Evolutionary conservation across 2,113 vertebrate genomes (phyloP), one percentile per base, ranked within the genome.

Genomic region (Lates calcarifer): DNA sequence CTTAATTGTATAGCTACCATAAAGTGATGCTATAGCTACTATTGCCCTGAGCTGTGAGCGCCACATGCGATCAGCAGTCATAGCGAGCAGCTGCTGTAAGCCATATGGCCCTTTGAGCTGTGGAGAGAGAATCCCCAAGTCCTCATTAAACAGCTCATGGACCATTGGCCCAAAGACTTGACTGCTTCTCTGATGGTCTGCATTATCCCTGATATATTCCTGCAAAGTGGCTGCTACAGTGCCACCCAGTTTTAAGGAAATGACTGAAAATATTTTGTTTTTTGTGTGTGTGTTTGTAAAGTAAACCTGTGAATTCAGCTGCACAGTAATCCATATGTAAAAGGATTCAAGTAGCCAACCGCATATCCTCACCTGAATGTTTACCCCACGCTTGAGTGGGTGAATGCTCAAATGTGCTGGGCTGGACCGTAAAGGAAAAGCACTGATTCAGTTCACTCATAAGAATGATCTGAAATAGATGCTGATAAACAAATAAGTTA

Each of bases 101-200:
- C 91, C 93, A 93, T 92, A 92, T 93, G 93, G 89, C 82, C 81
- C 82, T 91, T 79, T 89, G 83, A 90, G 85, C 79, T 74, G 84
- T 79, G 62, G 80, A 89, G 82, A 69, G 88, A 90, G 80, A 83
- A 83, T 90, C 85, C 84, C 85, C 0, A 43, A 78, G 80, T 88
- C 81, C 83, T 90, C 90, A 92, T 92, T 90, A 90, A 87, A 92
- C 83, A 84, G 87, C 82, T 91, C 92, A 94, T 88, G 88, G 88
- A 88, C 90, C 89, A 91, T 81, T 93, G 90, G 90, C 87, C 85
- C 80, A 82, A 84, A 90, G 86, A 91, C 79, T 77, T 86, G 57
- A 71, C 70, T 89, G 76, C 74, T 82, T 82, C 82, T 80, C 73
- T 80, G 70, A 84, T 78, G 64, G 77, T 80, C 85, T 87, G 75